Evolutionary conservation across 2,797 vertebrate genomes (phyloP).

Genomic region (Pantherophis alleghaniensis): DNA sequence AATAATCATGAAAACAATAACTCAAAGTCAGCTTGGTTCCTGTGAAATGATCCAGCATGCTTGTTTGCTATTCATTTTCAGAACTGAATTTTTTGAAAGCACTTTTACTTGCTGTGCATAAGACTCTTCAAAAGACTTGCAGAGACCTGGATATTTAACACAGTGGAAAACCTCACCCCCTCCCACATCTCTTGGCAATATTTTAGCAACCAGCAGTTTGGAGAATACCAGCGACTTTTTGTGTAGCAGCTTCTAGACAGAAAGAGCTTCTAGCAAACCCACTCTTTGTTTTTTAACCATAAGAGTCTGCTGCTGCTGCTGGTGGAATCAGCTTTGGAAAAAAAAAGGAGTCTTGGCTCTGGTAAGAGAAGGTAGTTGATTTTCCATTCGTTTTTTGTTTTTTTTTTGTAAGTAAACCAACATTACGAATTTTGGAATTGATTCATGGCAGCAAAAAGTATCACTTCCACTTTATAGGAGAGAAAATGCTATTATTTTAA

Average conservation of each 20-base stretch:
- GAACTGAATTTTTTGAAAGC: not conserved
- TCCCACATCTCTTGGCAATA: conserved; percentile 25
- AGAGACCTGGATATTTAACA: conserved; percentile 20
- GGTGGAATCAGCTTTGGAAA: not conserved
- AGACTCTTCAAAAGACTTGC: conserved; percentile 16
- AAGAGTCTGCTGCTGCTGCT: not conserved
- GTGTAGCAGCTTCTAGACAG: conserved; percentile 8
- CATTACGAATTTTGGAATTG: not conserved
- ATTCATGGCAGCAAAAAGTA: not conserved
- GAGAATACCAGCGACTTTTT: conserved; percentile 35
- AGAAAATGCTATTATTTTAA: conserved; percentile 3
- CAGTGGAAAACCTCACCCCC: not conserved
- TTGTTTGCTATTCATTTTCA: not conserved
- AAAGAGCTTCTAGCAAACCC: conserved; percentile 27
- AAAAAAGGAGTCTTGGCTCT: conserved; percentile 18
- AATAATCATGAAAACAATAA: not conserved
- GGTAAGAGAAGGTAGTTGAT: conserved; percentile 16
- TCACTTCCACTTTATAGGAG: not conserved
- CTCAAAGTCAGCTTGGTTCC: not conserved
- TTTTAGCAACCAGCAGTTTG: conserved; percentile 41
- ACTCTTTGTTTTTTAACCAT: conserved; percentile 28
- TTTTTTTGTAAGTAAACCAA: conserved; percentile 1
- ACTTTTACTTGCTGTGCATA: not conserved
- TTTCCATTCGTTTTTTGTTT: not conserved
- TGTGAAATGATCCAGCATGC: not conserved